These are phyloP conservation scores for Leptopterna dolabrata DNA, from an alignment of 2,888 invertebrate genomes.

Conservation along the genomic window DNA sequence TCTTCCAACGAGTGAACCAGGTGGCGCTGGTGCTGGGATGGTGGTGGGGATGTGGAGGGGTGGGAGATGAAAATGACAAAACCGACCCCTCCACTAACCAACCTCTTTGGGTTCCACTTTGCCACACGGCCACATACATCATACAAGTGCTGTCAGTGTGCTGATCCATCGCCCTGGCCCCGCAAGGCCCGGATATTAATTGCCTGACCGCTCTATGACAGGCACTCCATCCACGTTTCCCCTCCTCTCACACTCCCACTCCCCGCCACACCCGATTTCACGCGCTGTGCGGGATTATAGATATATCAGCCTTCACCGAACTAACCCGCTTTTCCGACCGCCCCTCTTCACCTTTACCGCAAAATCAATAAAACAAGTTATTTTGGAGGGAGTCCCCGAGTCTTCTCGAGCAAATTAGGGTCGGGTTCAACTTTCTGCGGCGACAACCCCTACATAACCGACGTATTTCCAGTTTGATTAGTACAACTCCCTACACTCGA, in stretches of 20 bases:
- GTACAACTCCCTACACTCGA: no score
- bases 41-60: not conserved
- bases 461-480: no score
- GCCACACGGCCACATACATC: constrained; percentile 28
- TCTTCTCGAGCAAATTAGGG: not conserved
- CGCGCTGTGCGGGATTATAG: not conserved
- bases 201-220: constrained; percentile 41
- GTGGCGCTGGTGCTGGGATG: not conserved
- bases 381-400: not conserved
- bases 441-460: no score
- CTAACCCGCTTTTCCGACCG: not conserved
- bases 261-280: not conserved
- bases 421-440: no score
- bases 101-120: not conserved
- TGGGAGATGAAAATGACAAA: not conserved
- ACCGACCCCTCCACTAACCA: not conserved
- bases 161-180: constrained; percentile 34
- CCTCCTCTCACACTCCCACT: not conserved
- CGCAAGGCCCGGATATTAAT: constrained; percentile 22
- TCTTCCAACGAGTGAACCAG: not conserved
- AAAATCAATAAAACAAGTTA: constrained; percentile 30
- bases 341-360: not conserved
- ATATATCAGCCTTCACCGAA: constrained; percentile 12
- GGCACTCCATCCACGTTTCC: constrained; percentile 25
- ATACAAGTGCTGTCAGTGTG: constrained; percentile 39